Conservation (phyloP, 2,113 vertebrate genomes). For the Bubo scandiacus region DNA sequence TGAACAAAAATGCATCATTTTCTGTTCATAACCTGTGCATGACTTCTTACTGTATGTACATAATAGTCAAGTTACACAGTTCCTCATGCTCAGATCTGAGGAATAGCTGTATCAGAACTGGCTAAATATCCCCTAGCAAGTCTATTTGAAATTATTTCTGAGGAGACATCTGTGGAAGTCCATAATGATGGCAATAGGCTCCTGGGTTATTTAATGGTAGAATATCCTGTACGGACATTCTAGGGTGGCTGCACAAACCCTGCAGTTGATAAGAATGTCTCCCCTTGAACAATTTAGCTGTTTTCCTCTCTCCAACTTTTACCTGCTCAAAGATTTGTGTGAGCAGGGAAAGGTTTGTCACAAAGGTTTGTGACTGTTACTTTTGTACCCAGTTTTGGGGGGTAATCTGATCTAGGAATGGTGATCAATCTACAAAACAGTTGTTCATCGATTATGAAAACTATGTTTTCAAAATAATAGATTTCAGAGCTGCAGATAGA, state of each 20-base stretch:
- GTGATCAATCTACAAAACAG: not conserved
- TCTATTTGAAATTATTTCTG: not conserved
- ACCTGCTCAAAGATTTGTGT: not conserved
- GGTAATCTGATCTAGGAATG: not conserved
- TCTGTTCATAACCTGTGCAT: not conserved
- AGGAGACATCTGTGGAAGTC: not conserved
- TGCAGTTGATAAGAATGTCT: not conserved
- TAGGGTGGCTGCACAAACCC: not conserved
- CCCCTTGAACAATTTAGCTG: not conserved
- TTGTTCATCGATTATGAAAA: not conserved
- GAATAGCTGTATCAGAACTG: not conserved
- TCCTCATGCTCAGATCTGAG: not conserved
- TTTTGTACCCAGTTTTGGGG: not conserved
- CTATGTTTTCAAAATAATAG: not conserved
- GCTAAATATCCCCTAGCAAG: not conserved
- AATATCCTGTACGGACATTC: not conserved
- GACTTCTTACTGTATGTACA: accelerated
- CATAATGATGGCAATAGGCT: not conserved
- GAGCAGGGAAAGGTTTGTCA: not conserved
- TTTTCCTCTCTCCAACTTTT: not conserved
- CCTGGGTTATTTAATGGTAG: not conserved
- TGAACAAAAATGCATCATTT: not conserved
- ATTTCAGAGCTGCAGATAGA: not conserved
- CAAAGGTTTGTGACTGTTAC: not conserved
- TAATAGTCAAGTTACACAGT: not conserved